A percentile compares a stretch with the other conserved stretches of the same genome.
Evolutionary conservation across 2,113 vertebrate genomes (phyloP).

Genomic region (Calidris pugnax): DNA sequence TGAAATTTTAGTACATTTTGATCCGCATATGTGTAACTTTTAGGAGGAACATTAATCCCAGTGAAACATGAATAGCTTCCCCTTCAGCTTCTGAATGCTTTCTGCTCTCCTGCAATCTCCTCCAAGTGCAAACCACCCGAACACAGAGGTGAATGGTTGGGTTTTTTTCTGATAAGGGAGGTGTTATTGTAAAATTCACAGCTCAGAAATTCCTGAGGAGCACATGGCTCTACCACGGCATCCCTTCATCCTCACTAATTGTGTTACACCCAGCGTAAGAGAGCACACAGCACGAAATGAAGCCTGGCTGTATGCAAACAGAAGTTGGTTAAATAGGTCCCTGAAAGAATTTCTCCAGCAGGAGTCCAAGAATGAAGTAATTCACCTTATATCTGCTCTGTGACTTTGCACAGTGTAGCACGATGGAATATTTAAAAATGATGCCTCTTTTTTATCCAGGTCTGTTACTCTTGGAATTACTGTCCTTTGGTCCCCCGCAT

Average conservation of each 20-base stretch:
- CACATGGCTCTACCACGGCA: background rate
- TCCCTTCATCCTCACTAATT: background rate
- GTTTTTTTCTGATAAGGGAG: background rate
- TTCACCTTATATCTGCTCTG: background rate
- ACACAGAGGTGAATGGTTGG: background rate
- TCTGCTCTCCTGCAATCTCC: background rate
- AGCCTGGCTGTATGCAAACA: background rate
- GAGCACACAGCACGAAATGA: background rate
- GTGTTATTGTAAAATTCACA: background rate
- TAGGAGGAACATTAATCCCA: background rate
- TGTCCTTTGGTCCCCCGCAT: background rate
- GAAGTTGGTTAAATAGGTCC: background rate
- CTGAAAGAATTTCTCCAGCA: background rate
- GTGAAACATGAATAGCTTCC: background rate
- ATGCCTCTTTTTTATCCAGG: background rate
- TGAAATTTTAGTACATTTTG: background rate
- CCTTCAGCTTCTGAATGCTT: background rate
- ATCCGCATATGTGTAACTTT: background rate
- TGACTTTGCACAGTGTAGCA: background rate
- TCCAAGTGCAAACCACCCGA: too few relatives aligned
- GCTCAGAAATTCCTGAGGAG: background rate
- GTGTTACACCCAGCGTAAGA: background rate
- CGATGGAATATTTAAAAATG: background rate
- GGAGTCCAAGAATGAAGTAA: background rate
- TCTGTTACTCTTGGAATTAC: background rate